Base-by-base conservation (phyloP, 2,113 vertebrate genomes). In the Lepidothrix coronata region DNA sequence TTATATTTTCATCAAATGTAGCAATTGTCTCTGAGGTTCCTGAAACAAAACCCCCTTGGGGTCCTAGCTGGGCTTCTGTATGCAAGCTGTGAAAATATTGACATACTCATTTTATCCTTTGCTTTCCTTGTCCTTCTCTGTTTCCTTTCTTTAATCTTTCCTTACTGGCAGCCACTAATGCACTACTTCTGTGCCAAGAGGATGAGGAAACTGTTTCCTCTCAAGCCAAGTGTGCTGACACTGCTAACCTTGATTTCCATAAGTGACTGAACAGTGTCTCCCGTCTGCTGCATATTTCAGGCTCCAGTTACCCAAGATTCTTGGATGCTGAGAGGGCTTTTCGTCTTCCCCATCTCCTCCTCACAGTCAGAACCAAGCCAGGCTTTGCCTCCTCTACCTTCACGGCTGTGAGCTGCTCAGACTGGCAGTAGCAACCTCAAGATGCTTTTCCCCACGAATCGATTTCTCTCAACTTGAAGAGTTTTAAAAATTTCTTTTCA, bases 231-330 rank as follows among this genome's bases (percentile, higher is more conserved):
- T 59, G 3, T 63, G 46, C 78, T 91, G 94, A 91, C 71, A 9
- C 51, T 66, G 59, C 91, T 91, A n/a, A 73, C 71, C 67, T 85
- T 59, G 63, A 46, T 83, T 94, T 88, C 65, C 49, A 41, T 77
- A 71, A 93, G 85, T 83, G 82, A 94, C 67, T 86, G 78, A 95
- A 76, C 67, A 70, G 46, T 88, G 88, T 95, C 93, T 92, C 61
- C 87, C 85, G 80, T 68, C 88, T 83, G 68, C 55, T 59, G 59
- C 2, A 1, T 74, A 17, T 80, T 85, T 88, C 82, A 86, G 72
- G 59, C 72, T 41, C 14, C 75, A 74, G 30, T 85, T 83, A 63
- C 37, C 37, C 70, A 58, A 51, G 81, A 46, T 68, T 78, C 62
- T 78, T 43, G 52, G 15, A 58, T 74, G 55, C 51, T 77, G 62